Percentiles rank a stretch among this genome's conserved stretches.
phyloP scores from a whole-genome alignment of 2,113 vertebrate genomes.

The Pleuronectes platessa region DNA sequence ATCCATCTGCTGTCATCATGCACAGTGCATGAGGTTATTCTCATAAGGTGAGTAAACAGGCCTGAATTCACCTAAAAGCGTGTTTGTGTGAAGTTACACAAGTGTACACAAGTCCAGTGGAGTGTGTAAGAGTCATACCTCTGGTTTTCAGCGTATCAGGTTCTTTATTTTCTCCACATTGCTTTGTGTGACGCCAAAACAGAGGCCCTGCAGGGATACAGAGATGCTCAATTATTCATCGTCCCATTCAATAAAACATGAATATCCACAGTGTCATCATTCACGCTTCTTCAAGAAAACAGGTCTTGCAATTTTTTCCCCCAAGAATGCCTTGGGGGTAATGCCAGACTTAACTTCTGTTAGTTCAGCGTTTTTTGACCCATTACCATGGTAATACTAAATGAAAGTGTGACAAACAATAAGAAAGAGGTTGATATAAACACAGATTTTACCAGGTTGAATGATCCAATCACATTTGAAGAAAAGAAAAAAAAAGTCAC shows the following conservation, averaged over 20 bases:
- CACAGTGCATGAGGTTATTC: not conserved
- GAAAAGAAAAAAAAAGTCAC: not conserved
- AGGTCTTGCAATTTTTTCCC: constrained; percentile 6
- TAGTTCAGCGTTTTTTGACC: not conserved
- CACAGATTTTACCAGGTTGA: constrained; percentile 9
- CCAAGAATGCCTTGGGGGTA: constrained; percentile 19
- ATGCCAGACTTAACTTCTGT: not conserved
- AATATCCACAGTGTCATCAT: constrained; percentile 31
- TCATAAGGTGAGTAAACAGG: not conserved
- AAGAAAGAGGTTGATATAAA: not conserved
- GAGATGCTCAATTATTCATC: constrained; percentile 71
- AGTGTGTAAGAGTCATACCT: constrained; percentile 65
- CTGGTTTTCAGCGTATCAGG: constrained; percentile 65
- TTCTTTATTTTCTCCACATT: constrained; percentile 80
- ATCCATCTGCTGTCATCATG: constrained; percentile 19
- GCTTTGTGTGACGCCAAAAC: constrained; percentile 64
- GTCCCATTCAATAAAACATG: constrained; percentile 68
- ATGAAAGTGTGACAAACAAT: not conserved
- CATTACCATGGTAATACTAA: not conserved
- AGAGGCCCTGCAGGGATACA: constrained; percentile 72
- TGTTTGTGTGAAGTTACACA: constrained; percentile 16
- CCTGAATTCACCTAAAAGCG: not conserved
- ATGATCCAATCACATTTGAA: too few relatives aligned
- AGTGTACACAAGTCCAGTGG: not conserved
- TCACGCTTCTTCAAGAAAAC: constrained; percentile 37